These are phyloP conservation scores for Agrotis exclamationis DNA, from an alignment of 2,888 invertebrate genomes.

Conservation along the genomic window DNA sequence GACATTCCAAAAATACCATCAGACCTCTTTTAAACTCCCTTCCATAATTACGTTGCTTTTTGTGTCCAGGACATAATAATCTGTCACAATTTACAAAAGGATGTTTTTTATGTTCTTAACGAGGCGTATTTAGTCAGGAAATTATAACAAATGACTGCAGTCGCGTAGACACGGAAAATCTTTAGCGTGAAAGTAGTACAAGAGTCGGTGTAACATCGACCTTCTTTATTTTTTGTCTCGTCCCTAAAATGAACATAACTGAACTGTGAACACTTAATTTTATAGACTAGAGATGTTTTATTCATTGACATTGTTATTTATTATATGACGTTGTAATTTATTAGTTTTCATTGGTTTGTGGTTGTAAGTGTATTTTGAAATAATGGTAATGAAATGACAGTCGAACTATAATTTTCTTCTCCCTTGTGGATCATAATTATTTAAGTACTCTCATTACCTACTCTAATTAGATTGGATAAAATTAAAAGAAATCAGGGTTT, in stretches of 20 bases:
- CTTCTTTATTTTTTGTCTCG: neutral
- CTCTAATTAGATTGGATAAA: too few relatives aligned
- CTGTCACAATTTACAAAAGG: constrained; percentile 78
- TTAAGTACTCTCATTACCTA: too few relatives aligned
- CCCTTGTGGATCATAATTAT: neutral
- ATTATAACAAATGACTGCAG: constrained; percentile 78
- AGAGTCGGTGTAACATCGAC: constrained; percentile 4
- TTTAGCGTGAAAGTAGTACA: constrained; percentile 66
- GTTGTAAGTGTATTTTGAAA: too few relatives aligned
- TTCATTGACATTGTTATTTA: too few relatives aligned
- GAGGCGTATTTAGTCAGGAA: constrained; percentile 72
- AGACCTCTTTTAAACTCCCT: constrained; percentile 21
- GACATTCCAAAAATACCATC: constrained; percentile 19
- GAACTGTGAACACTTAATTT: neutral
- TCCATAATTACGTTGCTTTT: constrained; percentile 54
- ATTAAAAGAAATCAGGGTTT: too few relatives aligned
- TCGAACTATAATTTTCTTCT: neutral
- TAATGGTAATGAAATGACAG: neutral
- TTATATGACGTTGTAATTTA: too few relatives aligned
- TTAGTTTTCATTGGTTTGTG: too few relatives aligned
- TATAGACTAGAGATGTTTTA: neutral
- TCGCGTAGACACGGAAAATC: constrained; percentile 64
- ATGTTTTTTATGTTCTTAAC: constrained; percentile 71
- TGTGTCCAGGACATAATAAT: constrained; percentile 71
- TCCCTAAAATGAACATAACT: neutral